Conservation (phyloP, 2,113 vertebrate genomes). For the Ivindomyrus marchei region DNA sequence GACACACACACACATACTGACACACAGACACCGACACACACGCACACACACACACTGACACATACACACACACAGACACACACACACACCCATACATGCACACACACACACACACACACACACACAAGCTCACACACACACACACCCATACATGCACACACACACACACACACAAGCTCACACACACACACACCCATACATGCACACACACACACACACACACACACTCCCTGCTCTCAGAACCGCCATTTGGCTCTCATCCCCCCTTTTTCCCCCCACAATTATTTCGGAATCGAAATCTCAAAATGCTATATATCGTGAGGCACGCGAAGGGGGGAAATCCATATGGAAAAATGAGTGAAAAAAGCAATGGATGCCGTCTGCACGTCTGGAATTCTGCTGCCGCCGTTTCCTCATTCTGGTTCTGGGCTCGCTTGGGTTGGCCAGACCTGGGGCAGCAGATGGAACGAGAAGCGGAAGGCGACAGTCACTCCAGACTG, state of each 20-base stretch:
- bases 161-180: not conserved
- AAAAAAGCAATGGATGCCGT: slow-evolving; percentile 36
- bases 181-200: not conserved
- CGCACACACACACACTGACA: not conserved
- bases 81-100: not conserved
- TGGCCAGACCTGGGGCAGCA: not conserved
- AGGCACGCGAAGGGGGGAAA: not conserved
- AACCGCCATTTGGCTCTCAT: slow-evolving; percentile 50
- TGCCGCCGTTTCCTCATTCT: not conserved
- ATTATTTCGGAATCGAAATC: slow-evolving; percentile 16
- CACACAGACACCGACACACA: not conserved
- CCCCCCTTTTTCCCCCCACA: slow-evolving; percentile 33
- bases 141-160: not conserved
- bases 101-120: not conserved
- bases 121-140: not conserved
- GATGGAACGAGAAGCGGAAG: rapidly evolving
- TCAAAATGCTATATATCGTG: not conserved
- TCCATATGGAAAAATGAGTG: slow-evolving; percentile 14
- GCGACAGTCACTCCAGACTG: rapidly evolving
- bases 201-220: not conserved
- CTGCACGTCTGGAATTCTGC: not conserved
- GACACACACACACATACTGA: not conserved
- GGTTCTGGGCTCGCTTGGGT: not conserved
- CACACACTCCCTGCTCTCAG: slow-evolving; percentile 36
- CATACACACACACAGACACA: not conserved